Base-by-base conservation (phyloP, 2,888 invertebrate species). In the Tipula lateralis region DNA sequence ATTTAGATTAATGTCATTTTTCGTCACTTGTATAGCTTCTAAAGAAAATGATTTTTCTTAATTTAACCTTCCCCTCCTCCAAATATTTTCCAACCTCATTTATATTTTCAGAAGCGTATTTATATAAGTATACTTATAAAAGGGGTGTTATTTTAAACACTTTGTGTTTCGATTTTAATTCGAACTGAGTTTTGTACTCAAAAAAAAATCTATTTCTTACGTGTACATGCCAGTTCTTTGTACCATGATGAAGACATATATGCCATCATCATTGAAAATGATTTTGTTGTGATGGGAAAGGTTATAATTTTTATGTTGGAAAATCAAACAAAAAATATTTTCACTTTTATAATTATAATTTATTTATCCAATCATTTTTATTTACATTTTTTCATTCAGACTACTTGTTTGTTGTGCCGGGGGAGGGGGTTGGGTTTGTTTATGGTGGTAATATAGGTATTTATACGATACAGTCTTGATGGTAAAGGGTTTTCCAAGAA, bases 181-280 rank as follows among this genome's bases (percentile, higher is more conserved):
- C 66, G 19, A 19, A 44, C 39, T 13, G 2, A 44, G 13, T 44
- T 50, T 16, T 39, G 32, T 32, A 32, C 32, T 32, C 3, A 39
- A 39, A 12, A 39, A 12, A 39, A 50, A 50, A 50, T 19, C 5
- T 66, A 24, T 39, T 39, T 39, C n/a, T n/a, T 66, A 19, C 24
- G 66, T 9, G 1, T 66, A 66, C 66, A 24, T 66, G 24, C 24
- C 66, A 66, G 66, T 66, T 12, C 24, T 66, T 66, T 12, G 66
- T 66, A 66, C 24, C 66, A 66, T 66, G 66, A 66, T 66, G 66
- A 66, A 66, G 66, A 66, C 66, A 66, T 66, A n/a, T n/a, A 66
- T 66, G 66, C 24, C 66, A 24, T 66, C 66, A 24, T 66, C 66
- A 66, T 24, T 7, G 66, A 66, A 66, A 66, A 24, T 66, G 24